Evolutionary conservation across 2,113 vertebrate species (phyloP).

Genomic region (Mesembrinibis cayennensis): DNA sequence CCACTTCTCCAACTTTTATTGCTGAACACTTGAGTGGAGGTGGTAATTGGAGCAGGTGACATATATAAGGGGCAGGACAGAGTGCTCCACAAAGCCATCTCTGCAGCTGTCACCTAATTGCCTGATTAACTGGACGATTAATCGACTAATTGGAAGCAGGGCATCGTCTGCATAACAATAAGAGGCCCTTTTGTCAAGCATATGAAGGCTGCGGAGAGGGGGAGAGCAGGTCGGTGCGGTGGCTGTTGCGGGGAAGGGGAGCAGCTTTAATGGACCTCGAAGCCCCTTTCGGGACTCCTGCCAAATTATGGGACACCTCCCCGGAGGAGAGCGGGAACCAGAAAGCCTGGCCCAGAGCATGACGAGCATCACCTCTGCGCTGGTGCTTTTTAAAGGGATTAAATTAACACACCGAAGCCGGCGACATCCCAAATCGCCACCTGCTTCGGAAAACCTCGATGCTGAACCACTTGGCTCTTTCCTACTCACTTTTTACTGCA

Average conservation of each 20-base stretch:
- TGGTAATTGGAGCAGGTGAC: conserved; percentile 71
- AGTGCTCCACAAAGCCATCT: conserved; percentile 59
- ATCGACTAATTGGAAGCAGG: conserved; percentile 74
- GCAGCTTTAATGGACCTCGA: background rate
- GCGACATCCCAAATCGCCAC: background rate
- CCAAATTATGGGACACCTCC: background rate
- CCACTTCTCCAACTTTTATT: conserved; percentile 51
- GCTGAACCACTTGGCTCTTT: background rate
- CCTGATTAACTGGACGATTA: conserved; percentile 78
- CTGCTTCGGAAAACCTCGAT: background rate
- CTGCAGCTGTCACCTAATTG: conserved; percentile 76
- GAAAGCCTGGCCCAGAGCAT: background rate
- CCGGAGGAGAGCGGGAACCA: background rate
- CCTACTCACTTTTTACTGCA: background rate
- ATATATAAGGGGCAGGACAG: conserved; percentile 64
- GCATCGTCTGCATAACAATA: conserved; percentile 67
- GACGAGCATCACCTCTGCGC: background rate
- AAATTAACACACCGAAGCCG: background rate
- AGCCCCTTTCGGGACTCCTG: background rate
- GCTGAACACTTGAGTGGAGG: conserved; percentile 66
- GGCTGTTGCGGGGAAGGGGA: background rate
- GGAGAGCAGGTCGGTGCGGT: conserved; percentile 17
- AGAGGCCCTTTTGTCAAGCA: conserved; percentile 68
- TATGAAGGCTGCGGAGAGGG: conserved; percentile 17
- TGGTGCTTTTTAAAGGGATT: background rate